phyloP scores from a whole-genome alignment of 2,113 vertebrate species.

The Melanocharis versteri region DNA sequence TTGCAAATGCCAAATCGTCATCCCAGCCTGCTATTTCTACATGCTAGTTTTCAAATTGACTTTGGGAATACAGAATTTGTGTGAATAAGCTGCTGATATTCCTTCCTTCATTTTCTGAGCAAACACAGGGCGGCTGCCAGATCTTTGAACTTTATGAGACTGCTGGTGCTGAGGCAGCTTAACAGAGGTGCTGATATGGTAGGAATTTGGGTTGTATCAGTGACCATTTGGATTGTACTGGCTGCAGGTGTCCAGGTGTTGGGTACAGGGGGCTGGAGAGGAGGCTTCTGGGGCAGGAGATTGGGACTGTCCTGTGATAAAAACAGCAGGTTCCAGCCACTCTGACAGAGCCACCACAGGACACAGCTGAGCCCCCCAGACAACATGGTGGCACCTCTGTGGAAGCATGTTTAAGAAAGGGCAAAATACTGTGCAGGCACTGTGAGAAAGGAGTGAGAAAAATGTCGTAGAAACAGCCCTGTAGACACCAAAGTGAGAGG shows the following conservation, averaged over 20 bases:
- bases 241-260: neutral
- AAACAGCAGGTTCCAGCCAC: neutral
- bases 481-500: neutral
- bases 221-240: neutral
- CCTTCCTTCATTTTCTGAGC: neutral
- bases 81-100: neutral
- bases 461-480: neutral
- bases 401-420: neutral
- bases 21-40: neutral
- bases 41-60: neutral
- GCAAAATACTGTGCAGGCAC: neutral
- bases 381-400: fast-evolving
- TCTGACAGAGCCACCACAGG: fast-evolving
- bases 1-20: neutral
- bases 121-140: neutral
- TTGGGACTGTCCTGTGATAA: neutral
- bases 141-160: neutral
- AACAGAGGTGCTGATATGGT: neutral
- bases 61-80: neutral
- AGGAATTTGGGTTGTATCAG: neutral
- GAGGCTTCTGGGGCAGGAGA: neutral
- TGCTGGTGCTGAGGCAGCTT: neutral
- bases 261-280: neutral
- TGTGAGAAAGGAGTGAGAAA: neutral
- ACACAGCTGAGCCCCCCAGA: neutral